phyloP scores from a whole-genome alignment of 1,140 invertebrate genomes.

The Euura lappo region DNA sequence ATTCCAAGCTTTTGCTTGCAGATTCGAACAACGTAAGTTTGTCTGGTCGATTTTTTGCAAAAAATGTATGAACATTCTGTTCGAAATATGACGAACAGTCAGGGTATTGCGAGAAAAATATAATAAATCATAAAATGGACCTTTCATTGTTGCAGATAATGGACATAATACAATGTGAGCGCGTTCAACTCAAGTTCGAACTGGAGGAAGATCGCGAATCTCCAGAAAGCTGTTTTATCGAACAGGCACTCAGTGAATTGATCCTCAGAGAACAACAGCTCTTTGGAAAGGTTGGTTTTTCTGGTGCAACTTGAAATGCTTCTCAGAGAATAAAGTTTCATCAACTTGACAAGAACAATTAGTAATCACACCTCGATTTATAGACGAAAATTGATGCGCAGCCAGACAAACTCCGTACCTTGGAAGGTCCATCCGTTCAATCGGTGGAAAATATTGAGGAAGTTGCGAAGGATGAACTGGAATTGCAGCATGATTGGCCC shows the following conservation, averaged over 20 bases:
- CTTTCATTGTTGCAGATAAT: constrained; percentile 54
- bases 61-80: too few relatives aligned
- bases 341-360: background rate
- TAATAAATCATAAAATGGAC: background rate
- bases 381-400: background rate
- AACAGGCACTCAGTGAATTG: constrained; percentile 77
- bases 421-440: background rate
- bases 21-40: constrained; percentile 64
- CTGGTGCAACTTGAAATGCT: background rate
- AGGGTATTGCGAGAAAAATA: too few relatives aligned
- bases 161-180: constrained; percentile 76
- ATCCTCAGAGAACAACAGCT: constrained; percentile 52
- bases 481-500: constrained; percentile 18
- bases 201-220: constrained; percentile 72
- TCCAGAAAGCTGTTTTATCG: constrained; percentile 84
- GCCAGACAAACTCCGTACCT: background rate
- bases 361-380: background rate
- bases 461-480: constrained; percentile 21
- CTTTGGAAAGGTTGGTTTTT: background rate
- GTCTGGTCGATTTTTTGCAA: background rate
- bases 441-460: background rate
- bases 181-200: constrained; percentile 69
- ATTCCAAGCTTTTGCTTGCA: constrained; percentile 82
- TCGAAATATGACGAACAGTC: too few relatives aligned
- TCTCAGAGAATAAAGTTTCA: background rate